Evolutionary conservation across 2,888 invertebrate genomes (phyloP).

Genomic region (Merodon equestris): DNA sequence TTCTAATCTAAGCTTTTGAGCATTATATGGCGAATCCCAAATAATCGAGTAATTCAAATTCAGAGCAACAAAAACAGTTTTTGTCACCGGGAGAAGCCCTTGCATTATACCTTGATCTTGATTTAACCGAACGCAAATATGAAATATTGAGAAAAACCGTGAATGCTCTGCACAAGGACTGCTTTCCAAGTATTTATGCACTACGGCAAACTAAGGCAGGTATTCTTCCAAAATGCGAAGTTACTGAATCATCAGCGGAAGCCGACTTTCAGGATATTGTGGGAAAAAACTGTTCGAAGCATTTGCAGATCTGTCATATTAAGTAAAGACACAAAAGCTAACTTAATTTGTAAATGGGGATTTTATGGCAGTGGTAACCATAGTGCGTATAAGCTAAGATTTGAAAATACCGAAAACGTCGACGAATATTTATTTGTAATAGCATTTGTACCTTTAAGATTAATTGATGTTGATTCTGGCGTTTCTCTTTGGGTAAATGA

Average conservation of each 20-base stretch:
- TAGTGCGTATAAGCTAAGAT: constrained; percentile 4
- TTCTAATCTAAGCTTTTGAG: too few relatives aligned
- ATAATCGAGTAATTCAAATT: too few relatives aligned
- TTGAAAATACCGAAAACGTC: constrained; percentile 15
- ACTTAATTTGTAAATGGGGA: constrained; percentile 15
- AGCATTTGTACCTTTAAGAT: constrained; percentile 9
- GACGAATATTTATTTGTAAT: constrained; percentile 6
- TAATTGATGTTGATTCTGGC: constrained; percentile 6
- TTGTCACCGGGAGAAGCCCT: constrained; percentile 11
- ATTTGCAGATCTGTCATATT: constrained; percentile 5
- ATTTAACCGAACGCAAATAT: constrained; percentile 10
- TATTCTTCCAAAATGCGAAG: neutral
- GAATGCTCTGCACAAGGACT: constrained; percentile 19
- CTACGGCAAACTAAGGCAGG: constrained; percentile 6
- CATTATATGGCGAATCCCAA: too few relatives aligned
- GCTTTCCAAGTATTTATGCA: constrained; percentile 14
- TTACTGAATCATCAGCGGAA: constrained; percentile 9
- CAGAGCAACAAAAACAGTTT: constrained; percentile 10
- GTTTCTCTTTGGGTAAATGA: constrained; percentile 14
- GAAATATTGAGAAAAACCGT: too few relatives aligned
- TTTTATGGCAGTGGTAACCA: constrained; percentile 10
- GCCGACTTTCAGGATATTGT: constrained; percentile 3
- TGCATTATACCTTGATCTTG: constrained; percentile 5
- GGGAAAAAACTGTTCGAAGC: constrained; percentile 9
- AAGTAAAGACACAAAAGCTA: constrained; percentile 12